These are phyloP conservation scores for Crotalus viridis DNA, from an alignment of 2,113 vertebrate species.

Conservation along the genomic window DNA sequence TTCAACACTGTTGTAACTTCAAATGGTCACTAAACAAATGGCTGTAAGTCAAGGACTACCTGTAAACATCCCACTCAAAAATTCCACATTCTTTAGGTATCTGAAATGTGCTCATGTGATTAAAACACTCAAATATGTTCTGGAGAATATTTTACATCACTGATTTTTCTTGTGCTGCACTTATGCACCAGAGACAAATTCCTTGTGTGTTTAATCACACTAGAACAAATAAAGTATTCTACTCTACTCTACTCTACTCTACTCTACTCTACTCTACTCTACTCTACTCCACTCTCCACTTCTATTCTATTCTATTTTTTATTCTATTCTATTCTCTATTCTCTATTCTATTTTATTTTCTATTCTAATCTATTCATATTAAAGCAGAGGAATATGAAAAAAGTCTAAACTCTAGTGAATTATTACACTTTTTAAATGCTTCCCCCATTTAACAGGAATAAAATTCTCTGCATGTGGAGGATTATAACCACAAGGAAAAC, in stretches of 20 bases:
- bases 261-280: too few species aligned
- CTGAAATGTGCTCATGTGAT: not conserved
- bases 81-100: not conserved
- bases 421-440: not conserved
- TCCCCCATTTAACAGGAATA: not conserved
- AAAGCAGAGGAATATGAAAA: not conserved
- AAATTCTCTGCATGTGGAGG: not conserved
- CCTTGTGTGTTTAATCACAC: not conserved
- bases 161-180: too few species aligned
- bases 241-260: not conserved
- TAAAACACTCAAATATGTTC: not conserved
- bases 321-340: too few species aligned
- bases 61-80: not conserved
- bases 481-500: not conserved
- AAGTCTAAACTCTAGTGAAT: not conserved
- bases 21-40: not conserved
- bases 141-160: not conserved
- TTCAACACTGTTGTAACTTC: not conserved
- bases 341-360: too few species aligned
- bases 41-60: not conserved
- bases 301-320: not conserved
- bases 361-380: not conserved
- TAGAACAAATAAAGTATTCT: not conserved
- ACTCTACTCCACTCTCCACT: too few species aligned
- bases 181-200: not conserved